Base-by-base conservation (phyloP, 2,113 vertebrate genomes). In the Ammodytes marinus region DNA sequence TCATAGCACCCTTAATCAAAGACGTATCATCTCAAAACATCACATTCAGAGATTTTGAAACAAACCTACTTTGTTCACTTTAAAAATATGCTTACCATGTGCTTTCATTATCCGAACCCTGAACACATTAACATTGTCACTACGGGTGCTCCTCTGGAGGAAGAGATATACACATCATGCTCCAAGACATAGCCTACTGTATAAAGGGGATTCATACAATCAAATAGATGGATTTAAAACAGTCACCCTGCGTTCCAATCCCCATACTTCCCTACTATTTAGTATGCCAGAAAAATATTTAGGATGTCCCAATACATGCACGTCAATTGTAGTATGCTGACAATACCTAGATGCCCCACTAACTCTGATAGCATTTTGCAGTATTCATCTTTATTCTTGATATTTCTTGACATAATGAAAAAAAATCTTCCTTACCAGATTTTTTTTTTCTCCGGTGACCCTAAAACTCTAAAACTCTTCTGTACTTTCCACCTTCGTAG, bases 151-250 rank as follows among this genome's bases (percentile, higher is more conserved):
- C 83, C 77, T 89, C 83, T 52, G 77, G 82, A 84, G 87, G 84
- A 89, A 88, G 85, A 80, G 58, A 83, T 77, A 86, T 84, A 84
- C 74, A 88, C 63, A 86, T 86, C 86, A 92, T 94, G 91, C 92
- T 91, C 88, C 86, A 84, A 92, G 86, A 93, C 87, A 79, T 88
- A 27, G 27, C 27, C 27, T 27, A 27, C 27, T 27, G 27, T 27
- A 90, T 82, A 84, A 91, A 91, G 81, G 79, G 80, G 79, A 85
- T 85, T 91, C 74, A 89, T 85, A 93, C 90, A 91, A 87, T 91
- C 88, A 90, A 84, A 88, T 84, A 86, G 84, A 89, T 35, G 69
- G 63, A 79, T 86, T 86, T 82, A 91, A 91, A 94, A 92, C 89
- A 90, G 87, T 90, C 27, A 27, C 27, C 27, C 27, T 27, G 27